Base-by-base conservation (phyloP, 2,113 vertebrate genomes). In the Podarcis raffonei region DNA sequence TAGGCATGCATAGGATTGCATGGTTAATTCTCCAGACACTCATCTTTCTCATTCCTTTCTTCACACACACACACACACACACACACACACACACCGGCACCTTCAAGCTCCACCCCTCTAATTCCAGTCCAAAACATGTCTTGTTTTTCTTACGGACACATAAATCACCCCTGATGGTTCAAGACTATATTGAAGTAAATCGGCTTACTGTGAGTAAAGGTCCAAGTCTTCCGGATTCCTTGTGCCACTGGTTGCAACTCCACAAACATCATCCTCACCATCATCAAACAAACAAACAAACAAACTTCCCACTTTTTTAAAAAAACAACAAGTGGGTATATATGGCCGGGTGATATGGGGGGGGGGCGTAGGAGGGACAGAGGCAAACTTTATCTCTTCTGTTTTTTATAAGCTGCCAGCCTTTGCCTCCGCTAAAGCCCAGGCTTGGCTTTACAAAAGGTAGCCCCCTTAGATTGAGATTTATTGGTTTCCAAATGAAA, bases 401-500 rank as follows among this genome's bases (percentile, higher is more conserved):
- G 94, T 95, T 94, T 92, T 93, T 12, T 30, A 95, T 95, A 89
- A 94, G 91, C 89, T 87, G 89, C 90, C 23, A 13, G 89, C 89
- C 92, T 93, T 95, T 94, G 94, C 94, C 84, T 95, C 94, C 89
- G 59, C 90, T 15, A 96, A 96, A 90, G 87, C 93, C 95, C 95
- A 94, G 92, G 90, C 92, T 91, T n/a, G 79, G 90, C 89, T 96
- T 94, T 92, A 96, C 96, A 96, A 95, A 96, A 96, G 95, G 95
- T 96, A 96, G 95, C 92, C 93, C 91, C 94, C 27, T 82, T 74
- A 94, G 93, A 97, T 95, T 95, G 96, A 97, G 96, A 98, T 97
- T 95, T 96, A 97, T 97, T 96, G 96, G 96, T 95, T 95, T 96
- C 96, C 95, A 97, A 97, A 97, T 97, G 96, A 97, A 97, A 97